Base-by-base conservation (phyloP, 1,140 invertebrate species). In the Teleogryllus occipitalis region DNA sequence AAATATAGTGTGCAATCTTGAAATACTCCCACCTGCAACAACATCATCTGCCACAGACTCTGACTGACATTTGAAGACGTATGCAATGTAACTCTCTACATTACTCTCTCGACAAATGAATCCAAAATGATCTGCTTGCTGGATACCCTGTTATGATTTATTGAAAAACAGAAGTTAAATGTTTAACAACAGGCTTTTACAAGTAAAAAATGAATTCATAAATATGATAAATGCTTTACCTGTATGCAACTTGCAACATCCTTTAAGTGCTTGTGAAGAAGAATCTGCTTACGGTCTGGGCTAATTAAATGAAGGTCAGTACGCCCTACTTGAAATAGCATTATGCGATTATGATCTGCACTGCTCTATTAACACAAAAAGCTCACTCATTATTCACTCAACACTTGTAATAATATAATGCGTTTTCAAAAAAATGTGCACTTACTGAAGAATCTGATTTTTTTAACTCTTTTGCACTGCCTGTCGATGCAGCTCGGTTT, bases 201-300 rank as follows among this genome's bases (percentile, higher is more conserved):
- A 14, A 72, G 6, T 72, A n/a, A 75, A 75, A 21, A 39, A 22
- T 10, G 4, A 75, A 75, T 10, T 2, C 2, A 75, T 39, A 10
- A 10, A n/a, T 15, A 22, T 15, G n/a, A 75, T 10, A 7, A 10
- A 21, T 14, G 12, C 75, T 82, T 82, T 86, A 92, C 91, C 83
- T 95, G 93, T n/a, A 95, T 93, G 82, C 95, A 97, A 81, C 93
- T 95, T 4, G 94, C 93, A 49, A 98, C 93, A 84, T 98, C 96
- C 83, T 92, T 93, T 80, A 98, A 92, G 47, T 92, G 91, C 82
- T 96, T 94, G 84, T 96, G 94, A 6, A 98, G 88, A 27, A 98
- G 88, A 22, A 96, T 92, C 83, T 94, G 93, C 84, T 98, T 98
- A 54, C 94, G 90, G 85, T 98, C 96, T 0, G 96, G 94, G 84